phyloP scores from a whole-genome alignment of 1,140 invertebrate genomes.

The Littorina saxatilis region DNA sequence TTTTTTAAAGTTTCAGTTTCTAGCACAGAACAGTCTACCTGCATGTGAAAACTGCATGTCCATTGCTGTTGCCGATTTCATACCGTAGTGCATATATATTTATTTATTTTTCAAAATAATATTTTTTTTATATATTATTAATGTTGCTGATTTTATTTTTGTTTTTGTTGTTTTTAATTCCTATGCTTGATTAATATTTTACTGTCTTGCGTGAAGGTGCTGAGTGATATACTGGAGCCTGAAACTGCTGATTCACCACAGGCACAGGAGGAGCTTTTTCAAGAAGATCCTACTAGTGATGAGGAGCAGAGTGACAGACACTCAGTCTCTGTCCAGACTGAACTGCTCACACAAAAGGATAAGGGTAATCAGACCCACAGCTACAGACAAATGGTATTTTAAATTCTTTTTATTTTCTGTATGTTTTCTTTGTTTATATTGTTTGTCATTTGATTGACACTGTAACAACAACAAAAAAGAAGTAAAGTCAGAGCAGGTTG shows the following conservation, averaged over 20 bases:
- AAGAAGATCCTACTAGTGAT: not conserved
- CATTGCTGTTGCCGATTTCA: too few species aligned
- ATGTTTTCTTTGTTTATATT: too few species aligned
- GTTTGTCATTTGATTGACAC: too few species aligned
- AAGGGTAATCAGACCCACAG: not conserved
- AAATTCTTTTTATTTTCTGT: not conserved
- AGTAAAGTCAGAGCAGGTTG: not conserved
- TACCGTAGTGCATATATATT: too few species aligned
- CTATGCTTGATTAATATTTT: too few species aligned
- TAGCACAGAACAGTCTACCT: too few species aligned
- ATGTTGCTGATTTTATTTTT: too few species aligned
- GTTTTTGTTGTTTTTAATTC: too few species aligned
- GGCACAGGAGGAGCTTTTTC: not conserved
- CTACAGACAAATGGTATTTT: not conserved
- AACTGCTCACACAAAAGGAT: not conserved
- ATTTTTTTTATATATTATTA: too few species aligned
- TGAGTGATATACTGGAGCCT: not conserved
- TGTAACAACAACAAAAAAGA: not conserved
- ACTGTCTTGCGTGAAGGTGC: not conserved
- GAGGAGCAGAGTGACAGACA: not conserved
- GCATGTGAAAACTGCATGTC: too few species aligned
- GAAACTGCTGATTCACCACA: not conserved
- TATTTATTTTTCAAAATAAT: too few species aligned
- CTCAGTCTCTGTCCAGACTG: not conserved
- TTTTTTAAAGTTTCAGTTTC: too few species aligned